Percentiles rank a stretch among this genome's conserved stretches.
Conservation (phyloP, 2,888 invertebrate genomes). For the Mythimna vitellina region DNA sequence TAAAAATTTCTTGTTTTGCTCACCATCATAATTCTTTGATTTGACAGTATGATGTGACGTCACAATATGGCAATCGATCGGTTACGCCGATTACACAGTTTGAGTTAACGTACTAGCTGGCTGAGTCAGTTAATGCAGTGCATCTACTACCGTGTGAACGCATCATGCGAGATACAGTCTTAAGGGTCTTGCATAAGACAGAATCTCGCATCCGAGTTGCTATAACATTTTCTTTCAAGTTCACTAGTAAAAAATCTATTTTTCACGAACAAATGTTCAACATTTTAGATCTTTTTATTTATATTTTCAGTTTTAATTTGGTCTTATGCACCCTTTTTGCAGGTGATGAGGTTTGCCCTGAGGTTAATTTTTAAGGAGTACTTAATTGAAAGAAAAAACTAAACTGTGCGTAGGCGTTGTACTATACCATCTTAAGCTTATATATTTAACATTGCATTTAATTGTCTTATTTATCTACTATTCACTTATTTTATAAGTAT, state of each 20-base stretch:
- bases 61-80: no score
- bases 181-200: neutral
- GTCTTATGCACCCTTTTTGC: neutral
- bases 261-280: neutral
- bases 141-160: neutral
- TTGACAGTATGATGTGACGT: no score
- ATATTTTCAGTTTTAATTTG: neutral
- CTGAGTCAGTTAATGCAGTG: neutral
- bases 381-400: conserved; percentile 15
- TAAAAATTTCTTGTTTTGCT: no score
- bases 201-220: no score
- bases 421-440: conserved; percentile 10
- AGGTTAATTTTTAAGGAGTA: conserved; percentile 1
- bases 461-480: conserved; percentile 15
- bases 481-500: conserved; percentile 24
- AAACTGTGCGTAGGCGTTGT: neutral
- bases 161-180: neutral
- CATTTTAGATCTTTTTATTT: neutral
- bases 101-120: neutral
- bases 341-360: neutral
- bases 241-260: neutral
- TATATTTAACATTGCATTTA: conserved; percentile 51
- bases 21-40: no score
- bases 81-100: no score
- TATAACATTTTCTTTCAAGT: no score